A percentile compares a stretch with the other conserved stretches of the same genome.
Conservation (phyloP, 2,113 vertebrate genomes). For the Danionella cerebrum region DNA sequence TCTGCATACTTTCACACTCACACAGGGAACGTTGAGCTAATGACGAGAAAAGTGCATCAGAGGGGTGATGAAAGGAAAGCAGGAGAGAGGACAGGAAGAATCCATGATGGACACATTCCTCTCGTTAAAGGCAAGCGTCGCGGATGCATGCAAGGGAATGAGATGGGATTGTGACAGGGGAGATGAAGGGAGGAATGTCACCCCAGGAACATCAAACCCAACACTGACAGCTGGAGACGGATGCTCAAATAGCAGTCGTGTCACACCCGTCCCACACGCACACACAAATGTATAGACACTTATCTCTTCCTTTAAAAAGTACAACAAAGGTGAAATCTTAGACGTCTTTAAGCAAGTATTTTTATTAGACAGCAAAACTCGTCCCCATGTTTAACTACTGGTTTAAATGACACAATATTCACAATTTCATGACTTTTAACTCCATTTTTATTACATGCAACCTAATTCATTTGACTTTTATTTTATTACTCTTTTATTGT, state of each 20-base stretch:
- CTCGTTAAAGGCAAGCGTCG: slow-evolving; percentile 8
- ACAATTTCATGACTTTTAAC: no score
- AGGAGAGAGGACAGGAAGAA: not conserved
- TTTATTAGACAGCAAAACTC: not conserved
- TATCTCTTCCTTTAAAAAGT: not conserved
- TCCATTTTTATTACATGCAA: no score
- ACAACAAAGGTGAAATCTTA: not conserved
- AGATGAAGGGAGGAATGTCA: slow-evolving; percentile 13
- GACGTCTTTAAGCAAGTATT: not conserved
- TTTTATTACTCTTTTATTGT: no score
- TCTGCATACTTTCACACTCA: not conserved
- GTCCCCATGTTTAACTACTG: no score
- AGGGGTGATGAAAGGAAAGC: slow-evolving; percentile 9
- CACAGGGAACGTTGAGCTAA: slow-evolving; percentile 1
- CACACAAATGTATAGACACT: slow-evolving; percentile 14
- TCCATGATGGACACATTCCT: slow-evolving; percentile 18
- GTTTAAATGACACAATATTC: no score
- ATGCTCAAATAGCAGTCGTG: not conserved
- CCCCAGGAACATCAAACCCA: slow-evolving; percentile 19
- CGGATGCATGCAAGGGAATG: not conserved
- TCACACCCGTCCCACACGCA: slow-evolving; percentile 4
- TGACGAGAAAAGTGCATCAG: slow-evolving; percentile 3
- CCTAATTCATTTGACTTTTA: no score
- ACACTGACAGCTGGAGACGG: not conserved
- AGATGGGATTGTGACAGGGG: slow-evolving; percentile 19